phyloP scores from a whole-genome alignment of 2,113 vertebrate genomes.

The Bucco capensis region DNA sequence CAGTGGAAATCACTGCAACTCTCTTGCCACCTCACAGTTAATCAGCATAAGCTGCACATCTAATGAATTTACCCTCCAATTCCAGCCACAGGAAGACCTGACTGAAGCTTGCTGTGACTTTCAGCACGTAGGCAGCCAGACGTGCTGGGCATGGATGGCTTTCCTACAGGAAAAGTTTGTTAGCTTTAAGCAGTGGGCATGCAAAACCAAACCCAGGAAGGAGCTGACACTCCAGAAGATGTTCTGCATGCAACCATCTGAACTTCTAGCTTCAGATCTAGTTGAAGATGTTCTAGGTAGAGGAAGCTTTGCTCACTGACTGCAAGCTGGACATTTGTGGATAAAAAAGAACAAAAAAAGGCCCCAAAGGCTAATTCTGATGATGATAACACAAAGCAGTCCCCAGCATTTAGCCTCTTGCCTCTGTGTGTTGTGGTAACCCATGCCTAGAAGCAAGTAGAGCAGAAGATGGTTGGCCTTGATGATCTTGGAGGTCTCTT shows the following conservation, averaged over 20 bases:
- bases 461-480: too few relatives aligned
- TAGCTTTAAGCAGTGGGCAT: not conserved
- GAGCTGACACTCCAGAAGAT: not conserved
- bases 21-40: conserved; percentile 3
- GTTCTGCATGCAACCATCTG: not conserved
- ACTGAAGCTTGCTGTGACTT: not conserved
- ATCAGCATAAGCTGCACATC: not conserved
- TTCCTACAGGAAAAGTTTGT: not conserved
- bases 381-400: not conserved
- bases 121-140: not conserved
- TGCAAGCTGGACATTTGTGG: not conserved
- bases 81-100: not conserved
- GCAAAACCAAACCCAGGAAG: not conserved
- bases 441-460: not conserved
- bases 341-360: not conserved
- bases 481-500: too few relatives aligned
- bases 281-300: too few relatives aligned
- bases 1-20: not conserved
- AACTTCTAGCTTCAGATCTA: too few relatives aligned
- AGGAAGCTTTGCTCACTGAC: not conserved
- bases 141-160: not conserved
- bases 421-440: not conserved
- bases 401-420: not conserved
- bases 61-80: conserved; percentile 30
- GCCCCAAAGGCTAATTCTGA: too few relatives aligned